These are phyloP conservation scores for Spodoptera picta DNA, from an alignment of 2,888 invertebrate genomes.

Conservation along the genomic window DNA sequence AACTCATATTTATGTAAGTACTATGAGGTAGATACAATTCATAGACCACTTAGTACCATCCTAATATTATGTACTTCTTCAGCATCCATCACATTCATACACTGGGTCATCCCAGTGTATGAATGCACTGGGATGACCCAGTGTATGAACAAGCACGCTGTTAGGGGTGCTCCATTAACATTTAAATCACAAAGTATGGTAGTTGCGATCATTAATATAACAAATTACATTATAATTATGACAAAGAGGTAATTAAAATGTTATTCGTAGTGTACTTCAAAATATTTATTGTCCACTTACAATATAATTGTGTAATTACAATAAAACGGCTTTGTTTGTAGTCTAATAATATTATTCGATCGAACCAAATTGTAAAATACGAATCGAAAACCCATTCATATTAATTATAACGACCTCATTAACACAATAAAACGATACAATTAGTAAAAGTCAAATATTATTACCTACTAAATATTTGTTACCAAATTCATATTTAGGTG, in stretches of 20 bases:
- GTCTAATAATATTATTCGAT: slow-evolving; percentile 21
- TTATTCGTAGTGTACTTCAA: slow-evolving; percentile 9
- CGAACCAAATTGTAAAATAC: slow-evolving; percentile 19
- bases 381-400: slow-evolving; percentile 23
- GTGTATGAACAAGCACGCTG: no score
- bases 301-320: slow-evolving; percentile 18
- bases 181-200: not conserved
- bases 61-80: no score
- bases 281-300: slow-evolving; percentile 21
- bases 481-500: slow-evolving; percentile 23
- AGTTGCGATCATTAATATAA: not conserved
- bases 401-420: slow-evolving; percentile 42
- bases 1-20: no score
- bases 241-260: slow-evolving; percentile 20
- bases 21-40: no score
- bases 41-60: no score
- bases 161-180: no score
- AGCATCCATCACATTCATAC: no score
- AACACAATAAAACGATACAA: slow-evolving; percentile 33
- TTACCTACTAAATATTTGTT: slow-evolving; percentile 16
- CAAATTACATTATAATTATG: slow-evolving; percentile 13
- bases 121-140: no score
- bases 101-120: no score
- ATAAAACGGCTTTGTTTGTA: slow-evolving; percentile 17
- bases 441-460: slow-evolving; percentile 9